Percentiles rank a stretch among this genome's conserved stretches.
Evolutionary conservation across 2,113 vertebrate species (phyloP).

Genomic region (Lepus timidus): DNA sequence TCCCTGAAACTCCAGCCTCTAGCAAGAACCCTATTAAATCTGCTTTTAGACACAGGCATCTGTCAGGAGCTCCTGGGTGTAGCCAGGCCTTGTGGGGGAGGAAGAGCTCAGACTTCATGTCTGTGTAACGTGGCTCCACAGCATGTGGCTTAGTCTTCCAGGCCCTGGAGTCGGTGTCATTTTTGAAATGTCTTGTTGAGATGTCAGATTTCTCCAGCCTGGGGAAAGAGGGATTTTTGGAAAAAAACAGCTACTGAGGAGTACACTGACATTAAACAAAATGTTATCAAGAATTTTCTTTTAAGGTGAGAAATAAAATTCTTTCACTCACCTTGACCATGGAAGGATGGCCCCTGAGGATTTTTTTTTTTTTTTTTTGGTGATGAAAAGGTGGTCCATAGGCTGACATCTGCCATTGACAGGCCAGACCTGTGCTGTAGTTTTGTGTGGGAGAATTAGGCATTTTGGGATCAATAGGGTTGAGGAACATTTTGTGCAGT

Average conservation of each 20-base stretch:
- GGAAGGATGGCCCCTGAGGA: neutral
- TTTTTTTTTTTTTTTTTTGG: neutral
- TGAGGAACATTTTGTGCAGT: neutral
- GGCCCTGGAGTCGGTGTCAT: neutral
- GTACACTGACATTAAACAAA: constrained; percentile 20
- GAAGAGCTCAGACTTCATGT: neutral
- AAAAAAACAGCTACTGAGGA: constrained; percentile 10
- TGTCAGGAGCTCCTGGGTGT: neutral
- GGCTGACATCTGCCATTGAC: neutral
- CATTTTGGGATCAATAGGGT: neutral
- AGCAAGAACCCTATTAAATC: neutral
- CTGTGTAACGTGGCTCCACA: accelerated
- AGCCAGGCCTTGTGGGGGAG: neutral
- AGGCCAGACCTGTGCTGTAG: neutral
- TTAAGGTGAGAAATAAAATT: constrained; percentile 39
- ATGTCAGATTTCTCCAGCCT: neutral
- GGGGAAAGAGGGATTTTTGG: neutral
- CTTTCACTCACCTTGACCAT: neutral
- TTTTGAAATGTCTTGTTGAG: constrained; percentile 11
- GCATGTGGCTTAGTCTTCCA: neutral
- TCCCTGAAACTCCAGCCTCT: neutral
- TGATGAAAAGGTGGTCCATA: neutral
- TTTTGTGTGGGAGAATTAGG: neutral
- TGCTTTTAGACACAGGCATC: neutral
- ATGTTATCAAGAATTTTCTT: constrained; percentile 46